These are phyloP conservation scores for Acanthochromis polyacanthus DNA, from an alignment of 2,113 vertebrate species.

Conservation along the genomic window DNA sequence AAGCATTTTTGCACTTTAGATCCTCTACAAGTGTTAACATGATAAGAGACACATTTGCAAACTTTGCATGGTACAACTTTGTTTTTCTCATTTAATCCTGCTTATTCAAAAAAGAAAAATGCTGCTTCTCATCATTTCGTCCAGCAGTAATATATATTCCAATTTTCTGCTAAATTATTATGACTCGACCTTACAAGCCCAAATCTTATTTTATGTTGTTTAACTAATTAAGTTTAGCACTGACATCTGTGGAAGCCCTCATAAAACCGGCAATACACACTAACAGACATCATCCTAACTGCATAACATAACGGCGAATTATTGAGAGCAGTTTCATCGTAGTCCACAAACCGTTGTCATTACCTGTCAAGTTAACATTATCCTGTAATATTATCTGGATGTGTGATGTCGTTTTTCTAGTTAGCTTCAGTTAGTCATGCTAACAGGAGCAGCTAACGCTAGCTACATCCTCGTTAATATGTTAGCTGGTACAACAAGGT, in stretches of 20 bases:
- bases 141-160: too few relatives aligned
- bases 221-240: neutral
- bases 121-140: too few relatives aligned
- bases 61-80: too few relatives aligned
- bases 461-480: neutral
- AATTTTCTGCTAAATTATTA: too few relatives aligned
- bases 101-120: neutral
- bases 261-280: too few relatives aligned
- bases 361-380: neutral
- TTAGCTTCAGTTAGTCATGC: conserved; percentile 16
- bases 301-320: neutral
- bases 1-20: too few relatives aligned
- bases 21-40: too few relatives aligned
- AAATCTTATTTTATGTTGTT: neutral
- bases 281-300: too few relatives aligned
- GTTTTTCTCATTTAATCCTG: too few relatives aligned
- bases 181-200: neutral
- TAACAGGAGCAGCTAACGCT: conserved; percentile 26
- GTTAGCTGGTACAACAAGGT: conserved; percentile 42
- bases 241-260: too few relatives aligned
- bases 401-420: neutral
- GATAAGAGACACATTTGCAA: too few relatives aligned
- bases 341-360: neutral
- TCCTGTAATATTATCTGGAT: neutral
- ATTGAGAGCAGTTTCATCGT: too few relatives aligned